A percentile compares a stretch with the other conserved stretches of the same genome.
These are phyloP conservation scores for Oncorhynchus mykiss DNA, from an alignment of 2,113 vertebrate species.

Conservation along the genomic window DNA sequence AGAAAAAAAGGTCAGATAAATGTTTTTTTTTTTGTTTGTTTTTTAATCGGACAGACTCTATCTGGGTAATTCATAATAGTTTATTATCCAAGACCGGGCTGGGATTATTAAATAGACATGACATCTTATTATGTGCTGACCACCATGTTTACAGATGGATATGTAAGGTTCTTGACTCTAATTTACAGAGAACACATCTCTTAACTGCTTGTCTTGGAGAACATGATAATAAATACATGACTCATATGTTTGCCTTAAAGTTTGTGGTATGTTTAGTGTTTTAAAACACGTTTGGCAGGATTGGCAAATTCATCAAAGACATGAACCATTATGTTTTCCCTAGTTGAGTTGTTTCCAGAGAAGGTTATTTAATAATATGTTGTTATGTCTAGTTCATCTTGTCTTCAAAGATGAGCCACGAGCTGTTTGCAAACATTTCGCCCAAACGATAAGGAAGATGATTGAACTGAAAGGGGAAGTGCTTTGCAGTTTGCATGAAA, in stretches of 20 bases:
- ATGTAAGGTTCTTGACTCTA: background rate
- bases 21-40: background rate
- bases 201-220: background rate
- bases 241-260: background rate
- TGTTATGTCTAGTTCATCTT: too few relatives aligned
- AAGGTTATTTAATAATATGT: too few relatives aligned
- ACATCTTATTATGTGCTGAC: background rate
- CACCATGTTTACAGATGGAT: background rate
- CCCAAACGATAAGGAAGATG: too few relatives aligned
- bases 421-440: too few relatives aligned
- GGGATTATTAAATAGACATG: conserved; percentile 3
- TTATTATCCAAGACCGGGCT: conserved; percentile 1
- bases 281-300: background rate
- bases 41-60: conserved; percentile 2
- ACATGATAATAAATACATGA: background rate
- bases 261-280: background rate
- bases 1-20: background rate
- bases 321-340: too few relatives aligned
- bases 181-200: background rate
- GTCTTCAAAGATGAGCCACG: too few relatives aligned
- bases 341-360: too few relatives aligned
- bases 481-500: too few relatives aligned
- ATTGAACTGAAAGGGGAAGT: too few relatives aligned
- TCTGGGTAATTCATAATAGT: conserved; percentile 15
- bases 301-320: background rate